Evolutionary conservation across 1,140 invertebrate genomes (phyloP).

Genomic region (Sycobia sp.): DNA sequence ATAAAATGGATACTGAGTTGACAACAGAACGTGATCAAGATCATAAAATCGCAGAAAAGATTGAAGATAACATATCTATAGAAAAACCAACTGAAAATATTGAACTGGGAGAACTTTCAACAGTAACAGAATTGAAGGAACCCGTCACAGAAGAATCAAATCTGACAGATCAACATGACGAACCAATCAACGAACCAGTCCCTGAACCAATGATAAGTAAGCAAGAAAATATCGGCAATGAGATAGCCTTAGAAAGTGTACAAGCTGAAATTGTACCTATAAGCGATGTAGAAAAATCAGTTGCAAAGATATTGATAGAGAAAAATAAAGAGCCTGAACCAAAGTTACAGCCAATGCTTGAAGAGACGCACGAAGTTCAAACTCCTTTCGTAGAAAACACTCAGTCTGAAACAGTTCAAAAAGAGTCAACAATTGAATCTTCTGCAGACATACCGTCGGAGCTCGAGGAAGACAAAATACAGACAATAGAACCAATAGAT

Average conservation of each 20-base stretch:
- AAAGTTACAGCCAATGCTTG: too few species aligned
- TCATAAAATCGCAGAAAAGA: constrained; percentile 16
- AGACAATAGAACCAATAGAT: not conserved
- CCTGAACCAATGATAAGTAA: too few species aligned
- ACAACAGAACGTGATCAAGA: too few species aligned
- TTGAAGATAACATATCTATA: constrained; percentile 29
- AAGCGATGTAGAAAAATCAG: too few species aligned
- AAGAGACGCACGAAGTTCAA: too few species aligned
- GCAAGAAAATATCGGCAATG: too few species aligned
- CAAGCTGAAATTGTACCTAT: not conserved
- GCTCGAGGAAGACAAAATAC: not conserved
- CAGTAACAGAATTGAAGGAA: not conserved
- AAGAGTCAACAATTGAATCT: not conserved
- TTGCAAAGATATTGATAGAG: too few species aligned
- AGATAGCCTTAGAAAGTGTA: not conserved
- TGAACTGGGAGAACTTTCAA: not conserved
- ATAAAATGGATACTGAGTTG: too few species aligned
- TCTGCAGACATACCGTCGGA: not conserved
- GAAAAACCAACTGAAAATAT: not conserved
- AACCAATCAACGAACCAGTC: too few species aligned
- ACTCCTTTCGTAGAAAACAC: not conserved
- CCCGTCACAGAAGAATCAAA: not conserved
- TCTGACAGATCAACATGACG: not conserved
- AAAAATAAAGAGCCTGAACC: too few species aligned
- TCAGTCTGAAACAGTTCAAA: not conserved